Evolutionary conservation across 2,888 invertebrate species (phyloP), one percentile per base, ranked within the genome.

Genomic region (Marronus borbonicus): DNA sequence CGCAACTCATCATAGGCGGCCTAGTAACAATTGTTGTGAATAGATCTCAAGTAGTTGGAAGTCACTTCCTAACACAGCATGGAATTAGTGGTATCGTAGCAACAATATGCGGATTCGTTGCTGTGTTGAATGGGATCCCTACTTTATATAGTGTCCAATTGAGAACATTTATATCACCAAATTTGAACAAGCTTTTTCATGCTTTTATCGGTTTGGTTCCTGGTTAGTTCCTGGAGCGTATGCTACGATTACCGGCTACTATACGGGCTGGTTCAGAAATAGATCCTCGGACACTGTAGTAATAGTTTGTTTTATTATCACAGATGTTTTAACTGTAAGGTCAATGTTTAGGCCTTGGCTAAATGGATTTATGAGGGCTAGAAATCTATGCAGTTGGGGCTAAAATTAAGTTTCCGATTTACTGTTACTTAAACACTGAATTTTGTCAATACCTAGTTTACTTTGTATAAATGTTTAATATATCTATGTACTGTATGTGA

Each of bases 41-140:
- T 78, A 88, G 88, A 83, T 84, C 86, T 49, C 78, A 81, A 10
- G 79, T 81, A 3, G 84, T 85, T 44, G 86, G 86, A 76, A 58
- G 81, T 5, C 89, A 89, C 81, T 88, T 88, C 79, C 82, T 81
- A 36, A 84, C 85, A 3, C 86, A 86, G 85, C 89, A 89, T 80
- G 87, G 84, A 10, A 74, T 87, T 14, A 83, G 86, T 50, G 88
- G 89, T 1, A 79, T 88, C 3, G 81, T 86, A 12, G 84, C 85
- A 5, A 60, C 86, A 69, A 77, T 86, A 3, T 82, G 83, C 5
- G 84, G 83, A 24, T 77, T 86, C 44, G 83, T 85, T 5, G 81
- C 86, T 1, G 80, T 84, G 36, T 66, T 87, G 3, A 85, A 85
- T 76, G 89, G 89, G 17, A 78, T 85, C n/a, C 74, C 81, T 4